Evolutionary conservation across 2,113 vertebrate genomes (phyloP).

Genomic region (Cynocephalus volans): DNA sequence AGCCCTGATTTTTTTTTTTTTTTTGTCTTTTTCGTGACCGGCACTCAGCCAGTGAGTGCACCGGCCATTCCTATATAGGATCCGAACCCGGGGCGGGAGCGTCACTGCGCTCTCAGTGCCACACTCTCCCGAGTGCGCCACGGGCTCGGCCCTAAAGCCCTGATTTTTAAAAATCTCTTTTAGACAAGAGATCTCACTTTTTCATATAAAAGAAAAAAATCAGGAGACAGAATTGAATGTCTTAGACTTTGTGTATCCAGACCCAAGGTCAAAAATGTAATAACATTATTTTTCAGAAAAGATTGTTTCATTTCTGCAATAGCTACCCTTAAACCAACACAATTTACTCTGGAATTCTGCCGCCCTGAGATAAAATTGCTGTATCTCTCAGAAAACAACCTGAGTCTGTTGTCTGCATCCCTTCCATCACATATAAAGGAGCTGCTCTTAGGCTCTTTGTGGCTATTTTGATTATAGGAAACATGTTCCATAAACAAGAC

Average conservation of each 20-base stretch:
- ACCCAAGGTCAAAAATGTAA: not conserved
- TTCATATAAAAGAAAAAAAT: not conserved
- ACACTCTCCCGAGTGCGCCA: too few species aligned
- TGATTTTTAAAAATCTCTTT: not conserved
- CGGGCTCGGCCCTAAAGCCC: too few species aligned
- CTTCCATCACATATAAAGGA: not conserved
- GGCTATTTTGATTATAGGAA: not conserved
- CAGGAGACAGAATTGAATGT: not conserved
- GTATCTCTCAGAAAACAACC: not conserved
- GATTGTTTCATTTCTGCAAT: not conserved
- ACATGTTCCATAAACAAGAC: not conserved
- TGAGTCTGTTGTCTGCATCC: accelerated
- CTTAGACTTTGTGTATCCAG: not conserved
- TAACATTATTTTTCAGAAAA: not conserved
- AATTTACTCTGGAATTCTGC: not conserved
- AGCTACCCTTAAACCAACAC: not conserved
- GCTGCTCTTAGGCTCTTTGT: not conserved
- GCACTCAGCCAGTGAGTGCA: too few species aligned
- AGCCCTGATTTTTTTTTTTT: not conserved
- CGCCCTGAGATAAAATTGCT: too few species aligned
- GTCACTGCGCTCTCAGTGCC: too few species aligned
- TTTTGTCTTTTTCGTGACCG: too few species aligned
- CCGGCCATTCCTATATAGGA: too few species aligned
- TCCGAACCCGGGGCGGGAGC: too few species aligned
- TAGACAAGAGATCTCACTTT: not conserved